These are phyloP conservation scores for Falco peregrinus DNA, from an alignment of 2,797 vertebrate species.

Conservation along the genomic window DNA sequence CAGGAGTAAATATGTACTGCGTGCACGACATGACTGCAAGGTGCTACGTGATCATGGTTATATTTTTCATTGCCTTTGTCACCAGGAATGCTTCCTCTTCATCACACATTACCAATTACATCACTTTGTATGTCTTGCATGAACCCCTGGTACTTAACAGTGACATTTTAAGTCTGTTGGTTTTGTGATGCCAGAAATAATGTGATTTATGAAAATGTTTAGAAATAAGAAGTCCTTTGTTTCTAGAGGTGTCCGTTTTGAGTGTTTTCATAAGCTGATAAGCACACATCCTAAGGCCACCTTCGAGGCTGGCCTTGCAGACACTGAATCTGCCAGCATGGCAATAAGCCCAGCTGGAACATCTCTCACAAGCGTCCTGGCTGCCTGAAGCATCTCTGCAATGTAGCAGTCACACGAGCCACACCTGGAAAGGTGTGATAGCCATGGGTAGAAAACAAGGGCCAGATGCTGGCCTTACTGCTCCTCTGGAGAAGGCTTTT, in stretches of 20 bases:
- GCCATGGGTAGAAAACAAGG: background rate
- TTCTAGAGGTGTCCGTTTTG: background rate
- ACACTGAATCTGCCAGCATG: background rate
- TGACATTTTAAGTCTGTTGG: background rate
- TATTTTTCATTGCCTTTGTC: background rate
- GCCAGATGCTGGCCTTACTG: background rate
- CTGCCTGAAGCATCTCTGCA: background rate
- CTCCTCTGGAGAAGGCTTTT: background rate
- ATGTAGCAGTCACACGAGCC: background rate
- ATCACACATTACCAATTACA: background rate
- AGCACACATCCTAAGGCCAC: background rate
- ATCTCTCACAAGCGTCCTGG: background rate
- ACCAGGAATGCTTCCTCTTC: background rate
- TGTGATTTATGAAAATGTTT: background rate
- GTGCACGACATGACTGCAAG: fast-evolving
- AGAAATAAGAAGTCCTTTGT: background rate
- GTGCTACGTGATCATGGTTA: fast-evolving
- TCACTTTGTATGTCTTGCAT: background rate
- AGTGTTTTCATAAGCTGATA: background rate
- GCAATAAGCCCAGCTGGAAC: background rate
- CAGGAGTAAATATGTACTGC: background rate
- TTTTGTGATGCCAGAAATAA: background rate
- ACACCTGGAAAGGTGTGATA: background rate
- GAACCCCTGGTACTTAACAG: background rate
- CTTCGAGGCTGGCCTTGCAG: background rate